Conservation (phyloP, 1,140 invertebrate species). For the Procambarus virginalis region DNA sequence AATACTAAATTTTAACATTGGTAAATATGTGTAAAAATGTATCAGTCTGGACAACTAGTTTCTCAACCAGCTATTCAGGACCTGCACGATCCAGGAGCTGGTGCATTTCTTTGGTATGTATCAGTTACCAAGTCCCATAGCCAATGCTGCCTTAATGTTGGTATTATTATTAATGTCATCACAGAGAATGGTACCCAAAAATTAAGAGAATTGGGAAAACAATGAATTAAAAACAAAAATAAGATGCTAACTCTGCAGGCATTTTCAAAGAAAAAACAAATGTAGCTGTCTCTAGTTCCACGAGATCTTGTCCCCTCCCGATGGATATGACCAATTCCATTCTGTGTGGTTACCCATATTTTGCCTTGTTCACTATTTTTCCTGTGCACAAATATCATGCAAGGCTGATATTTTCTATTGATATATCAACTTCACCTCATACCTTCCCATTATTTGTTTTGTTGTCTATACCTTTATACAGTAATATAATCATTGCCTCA, state of each 20-base stretch:
- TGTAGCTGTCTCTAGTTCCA: background rate
- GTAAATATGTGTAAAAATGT: background rate
- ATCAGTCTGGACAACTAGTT: background rate
- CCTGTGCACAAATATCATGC: slow-evolving; percentile 34
- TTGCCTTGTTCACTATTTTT: slow-evolving; percentile 46
- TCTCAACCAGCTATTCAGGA: slow-evolving; percentile 1
- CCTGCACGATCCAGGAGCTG: background rate
- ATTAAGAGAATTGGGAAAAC: slow-evolving; percentile 5
- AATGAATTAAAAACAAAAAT: background rate
- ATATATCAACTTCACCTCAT: slow-evolving; percentile 47
- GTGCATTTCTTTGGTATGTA: slow-evolving; percentile 36
- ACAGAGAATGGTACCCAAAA: slow-evolving; percentile 37
- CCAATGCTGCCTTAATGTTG: slow-evolving; percentile 66
- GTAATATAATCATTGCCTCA: slow-evolving; percentile 48
- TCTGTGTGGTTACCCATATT: slow-evolving; percentile 36
- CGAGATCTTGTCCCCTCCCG: background rate
- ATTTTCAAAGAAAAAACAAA: background rate
- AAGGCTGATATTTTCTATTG: slow-evolving; percentile 40
- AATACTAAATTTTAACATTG: background rate
- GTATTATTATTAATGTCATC: slow-evolving; percentile 52
- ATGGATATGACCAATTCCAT: slow-evolving; percentile 4
- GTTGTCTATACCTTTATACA: slow-evolving; percentile 50
- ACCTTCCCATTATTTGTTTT: slow-evolving; percentile 34
- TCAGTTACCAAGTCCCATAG: slow-evolving; percentile 53
- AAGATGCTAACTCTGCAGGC: too few species aligned